Conservation (phyloP, 2,888 invertebrate genomes). For the Tolmerus cingulatus region DNA sequence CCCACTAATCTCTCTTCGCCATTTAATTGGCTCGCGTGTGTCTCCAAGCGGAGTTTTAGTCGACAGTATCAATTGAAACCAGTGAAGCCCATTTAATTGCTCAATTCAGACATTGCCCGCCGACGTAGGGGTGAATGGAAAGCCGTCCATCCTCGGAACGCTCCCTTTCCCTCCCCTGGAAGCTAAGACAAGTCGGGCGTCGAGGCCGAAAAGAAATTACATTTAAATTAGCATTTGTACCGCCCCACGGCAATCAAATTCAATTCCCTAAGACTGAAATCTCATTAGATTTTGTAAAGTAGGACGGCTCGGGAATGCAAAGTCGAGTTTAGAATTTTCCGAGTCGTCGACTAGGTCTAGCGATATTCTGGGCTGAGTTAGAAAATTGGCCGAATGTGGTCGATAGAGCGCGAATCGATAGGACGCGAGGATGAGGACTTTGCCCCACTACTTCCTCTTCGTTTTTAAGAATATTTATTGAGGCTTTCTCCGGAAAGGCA, state of each 20-base stretch:
- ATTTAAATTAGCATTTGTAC: slow-evolving; percentile 9
- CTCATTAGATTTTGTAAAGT: slow-evolving; percentile 14
- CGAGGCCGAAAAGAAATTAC: slow-evolving; percentile 10
- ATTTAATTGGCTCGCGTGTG: background rate
- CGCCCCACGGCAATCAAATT: background rate
- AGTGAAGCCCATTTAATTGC: slow-evolving; percentile 42
- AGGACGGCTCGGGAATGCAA: background rate
- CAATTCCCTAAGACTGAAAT: slow-evolving; percentile 16
- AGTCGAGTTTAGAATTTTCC: background rate
- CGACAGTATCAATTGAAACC: slow-evolving; percentile 34
- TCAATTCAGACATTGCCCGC: slow-evolving; percentile 21
- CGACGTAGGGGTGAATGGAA: background rate
- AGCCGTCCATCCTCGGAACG: background rate
- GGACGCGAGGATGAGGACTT: background rate
- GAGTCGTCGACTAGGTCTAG: background rate
- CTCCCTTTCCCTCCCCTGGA: background rate
- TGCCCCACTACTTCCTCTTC: background rate
- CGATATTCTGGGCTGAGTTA: background rate
- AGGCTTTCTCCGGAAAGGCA: background rate
- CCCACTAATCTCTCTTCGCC: background rate
- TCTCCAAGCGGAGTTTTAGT: slow-evolving; percentile 8
- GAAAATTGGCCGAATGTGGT: background rate
- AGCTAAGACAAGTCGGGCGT: background rate
- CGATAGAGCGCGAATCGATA: background rate
- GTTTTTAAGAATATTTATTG: background rate